Evolutionary conservation across 2,113 vertebrate species (phyloP).

Genomic region (Mus musculus): GRCm39 chr12:33794001-33794500

Average conservation of each 20-base stretch:
- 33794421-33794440: not conserved
- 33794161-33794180: constrained; percentile 70
- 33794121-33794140: constrained; percentile 22
- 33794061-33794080: constrained; percentile 70
- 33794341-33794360: not conserved
- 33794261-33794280: not conserved
- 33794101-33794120: constrained; percentile 69
- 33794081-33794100: constrained; percentile 42
- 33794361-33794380: not conserved
- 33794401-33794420: not conserved
- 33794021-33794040: constrained; percentile 50
- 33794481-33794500: not conserved
- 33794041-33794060: not conserved
- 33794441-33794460: not conserved
- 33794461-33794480: not conserved
- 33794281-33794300: constrained; percentile 26
- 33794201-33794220: constrained; percentile 43
- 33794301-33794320: not conserved
- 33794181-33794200: constrained; percentile 44
- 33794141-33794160: constrained; percentile 17
- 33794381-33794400: constrained; percentile 69
- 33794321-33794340: constrained; percentile 32
- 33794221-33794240: constrained; percentile 47
- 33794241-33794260: constrained; percentile 35
- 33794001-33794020: constrained; percentile 51